Percentiles rank a stretch among this genome's conserved stretches.
phyloP scores from a whole-genome alignment of 2,113 vertebrate genomes.

The Ameiurus melas region DNA sequence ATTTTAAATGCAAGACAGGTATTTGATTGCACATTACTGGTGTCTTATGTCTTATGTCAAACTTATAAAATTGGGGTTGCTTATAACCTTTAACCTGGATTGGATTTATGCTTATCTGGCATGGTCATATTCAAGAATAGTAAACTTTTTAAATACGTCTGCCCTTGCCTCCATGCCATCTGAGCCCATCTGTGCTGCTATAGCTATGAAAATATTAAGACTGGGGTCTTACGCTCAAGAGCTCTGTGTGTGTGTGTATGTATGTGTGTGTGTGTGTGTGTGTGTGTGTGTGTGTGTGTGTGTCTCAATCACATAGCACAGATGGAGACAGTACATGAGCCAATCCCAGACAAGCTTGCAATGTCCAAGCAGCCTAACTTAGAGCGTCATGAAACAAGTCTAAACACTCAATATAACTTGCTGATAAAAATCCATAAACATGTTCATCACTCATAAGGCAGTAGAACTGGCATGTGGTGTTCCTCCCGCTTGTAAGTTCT shows the following conservation, averaged over 20 bases:
- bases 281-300: conserved; percentile 19
- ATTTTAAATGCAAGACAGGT: neutral
- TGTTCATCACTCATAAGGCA: conserved; percentile 3
- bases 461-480: neutral
- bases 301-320: conserved; percentile 26
- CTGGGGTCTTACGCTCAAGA: conserved; percentile 24
- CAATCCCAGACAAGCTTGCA: neutral
- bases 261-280: conserved; percentile 15
- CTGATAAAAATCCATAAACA: conserved; percentile 16
- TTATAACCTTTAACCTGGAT: neutral
- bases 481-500: neutral
- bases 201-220: conserved; percentile 30
- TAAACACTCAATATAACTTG: conserved; percentile 19
- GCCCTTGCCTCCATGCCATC: conserved; percentile 38
- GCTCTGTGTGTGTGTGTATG: neutral
- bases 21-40: neutral
- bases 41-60: neutral
- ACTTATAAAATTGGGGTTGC: neutral
- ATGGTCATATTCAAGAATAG: neutral
- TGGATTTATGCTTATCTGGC: neutral
- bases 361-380: neutral
- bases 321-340: conserved; percentile 20
- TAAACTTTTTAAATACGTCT: conserved; percentile 1
- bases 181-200: conserved; percentile 51
- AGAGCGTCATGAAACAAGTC: conserved; percentile 18